A percentile compares a stretch with the other conserved stretches of the same genome.
These are phyloP conservation scores for Acrobasis consociella DNA, from an alignment of 2,888 invertebrate species.

Conservation along the genomic window DNA sequence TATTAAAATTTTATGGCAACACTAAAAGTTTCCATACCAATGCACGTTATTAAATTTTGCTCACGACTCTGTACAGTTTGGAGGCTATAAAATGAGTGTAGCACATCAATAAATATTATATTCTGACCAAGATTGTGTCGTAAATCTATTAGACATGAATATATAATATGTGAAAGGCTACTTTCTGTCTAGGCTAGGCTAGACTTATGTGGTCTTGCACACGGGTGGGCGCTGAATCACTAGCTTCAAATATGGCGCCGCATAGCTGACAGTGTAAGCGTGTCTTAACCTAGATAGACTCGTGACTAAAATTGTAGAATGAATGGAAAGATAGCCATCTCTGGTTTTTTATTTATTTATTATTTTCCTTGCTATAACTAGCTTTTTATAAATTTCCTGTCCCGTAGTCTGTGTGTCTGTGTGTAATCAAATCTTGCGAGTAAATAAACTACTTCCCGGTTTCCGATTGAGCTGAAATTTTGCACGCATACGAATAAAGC, in stretches of 20 bases:
- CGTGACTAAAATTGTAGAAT: not conserved
- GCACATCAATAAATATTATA: not conserved
- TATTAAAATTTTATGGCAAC: not conserved
- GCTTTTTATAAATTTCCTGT: too few species aligned
- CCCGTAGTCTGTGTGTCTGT: too few species aligned
- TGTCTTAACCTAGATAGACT: constrained; percentile 4
- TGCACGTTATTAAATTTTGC: constrained; percentile 15
- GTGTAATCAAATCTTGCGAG: too few species aligned
- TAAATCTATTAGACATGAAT: constrained; percentile 5
- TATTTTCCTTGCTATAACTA: too few species aligned
- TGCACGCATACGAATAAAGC: too few species aligned
- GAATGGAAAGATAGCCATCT: not conserved
- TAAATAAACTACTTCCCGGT: too few species aligned
- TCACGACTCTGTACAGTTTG: not conserved
- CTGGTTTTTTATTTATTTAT: not conserved
- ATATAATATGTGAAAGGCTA: constrained; percentile 12
- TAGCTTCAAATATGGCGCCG: constrained; percentile 10
- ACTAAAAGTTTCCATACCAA: constrained; percentile 10
- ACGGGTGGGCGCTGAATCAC: constrained; percentile 7
- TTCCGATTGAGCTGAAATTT: too few species aligned
- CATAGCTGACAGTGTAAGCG: constrained; percentile 5
- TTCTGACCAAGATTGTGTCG: not conserved
- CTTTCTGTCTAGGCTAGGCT: constrained; percentile 16
- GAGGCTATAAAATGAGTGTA: constrained; percentile 3
- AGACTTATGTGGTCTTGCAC: constrained; percentile 8